phyloP scores from a whole-genome alignment of 2,797 vertebrate species.

The Cossypha polioptera region DNA sequence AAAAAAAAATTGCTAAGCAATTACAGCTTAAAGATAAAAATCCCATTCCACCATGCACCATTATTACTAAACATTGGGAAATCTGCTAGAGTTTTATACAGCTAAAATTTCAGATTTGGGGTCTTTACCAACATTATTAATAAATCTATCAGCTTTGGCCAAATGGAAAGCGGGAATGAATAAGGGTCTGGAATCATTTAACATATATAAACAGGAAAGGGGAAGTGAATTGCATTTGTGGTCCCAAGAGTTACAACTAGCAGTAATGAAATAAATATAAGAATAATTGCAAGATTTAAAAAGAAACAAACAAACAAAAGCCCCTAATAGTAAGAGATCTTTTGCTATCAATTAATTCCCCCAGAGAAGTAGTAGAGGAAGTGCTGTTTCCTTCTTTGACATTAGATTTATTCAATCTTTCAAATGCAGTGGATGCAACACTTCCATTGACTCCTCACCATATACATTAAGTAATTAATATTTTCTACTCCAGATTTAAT shows the following conservation, averaged over 20 bases:
- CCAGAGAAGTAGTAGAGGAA: not conserved
- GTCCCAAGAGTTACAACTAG: not conserved
- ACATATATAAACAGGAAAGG: slow-evolving; percentile 3
- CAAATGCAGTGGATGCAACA: not conserved
- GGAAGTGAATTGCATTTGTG: not conserved
- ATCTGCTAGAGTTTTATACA: not conserved
- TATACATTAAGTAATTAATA: not conserved
- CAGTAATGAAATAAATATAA: slow-evolving; percentile 4
- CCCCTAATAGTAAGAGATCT: not conserved
- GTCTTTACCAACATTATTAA: not conserved
- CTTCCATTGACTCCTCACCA: not conserved
- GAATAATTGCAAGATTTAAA: not conserved
- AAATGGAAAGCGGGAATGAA: not conserved
- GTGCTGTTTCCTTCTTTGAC: not conserved
- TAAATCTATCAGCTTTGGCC: not conserved
- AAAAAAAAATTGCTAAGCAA: not conserved
- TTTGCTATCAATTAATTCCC: not conserved
- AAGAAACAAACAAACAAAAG: not conserved
- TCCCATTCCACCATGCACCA: not conserved
- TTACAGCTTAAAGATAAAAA: not conserved
- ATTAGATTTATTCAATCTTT: not conserved
- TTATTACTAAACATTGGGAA: not conserved
- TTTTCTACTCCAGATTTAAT: not conserved
- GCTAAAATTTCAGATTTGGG: not conserved
- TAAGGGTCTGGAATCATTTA: not conserved